phyloP scores from a whole-genome alignment of 2,113 vertebrate species.

The Neotragus pygmaeus region DNA sequence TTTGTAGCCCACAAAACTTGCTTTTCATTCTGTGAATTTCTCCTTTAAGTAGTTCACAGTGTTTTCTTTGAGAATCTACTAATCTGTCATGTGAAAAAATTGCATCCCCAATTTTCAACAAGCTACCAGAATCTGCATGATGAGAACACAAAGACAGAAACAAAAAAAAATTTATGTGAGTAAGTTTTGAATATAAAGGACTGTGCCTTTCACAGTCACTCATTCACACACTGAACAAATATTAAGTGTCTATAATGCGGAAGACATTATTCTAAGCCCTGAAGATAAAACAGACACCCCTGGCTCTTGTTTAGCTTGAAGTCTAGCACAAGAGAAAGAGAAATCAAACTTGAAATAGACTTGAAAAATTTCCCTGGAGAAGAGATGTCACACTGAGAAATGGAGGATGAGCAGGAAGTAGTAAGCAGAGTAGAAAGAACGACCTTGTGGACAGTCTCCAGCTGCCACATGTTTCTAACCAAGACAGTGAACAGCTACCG shows the following conservation, averaged over 20 bases:
- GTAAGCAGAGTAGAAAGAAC: background rate
- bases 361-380: background rate
- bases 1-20: constrained; percentile 78
- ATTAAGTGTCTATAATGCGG: background rate
- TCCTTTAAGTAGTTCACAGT: constrained; percentile 79
- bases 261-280: background rate
- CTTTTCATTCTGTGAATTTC: constrained; percentile 85
- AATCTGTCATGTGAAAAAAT: constrained; percentile 87
- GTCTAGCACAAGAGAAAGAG: background rate
- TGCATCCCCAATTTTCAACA: constrained; percentile 89
- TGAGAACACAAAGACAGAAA: constrained; percentile 43
- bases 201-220: background rate
- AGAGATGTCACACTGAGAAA: background rate
- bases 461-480: background rate
- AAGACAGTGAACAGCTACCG: background rate
- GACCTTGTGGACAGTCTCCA: background rate
- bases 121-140: constrained; percentile 83
- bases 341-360: background rate
- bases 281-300: background rate
- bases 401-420: background rate
- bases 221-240: background rate
- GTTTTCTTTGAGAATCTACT: constrained; percentile 83
- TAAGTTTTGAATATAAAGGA: background rate
- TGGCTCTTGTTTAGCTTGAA: background rate
- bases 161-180: background rate